Conservation (phyloP, 2,113 vertebrate genomes). For the Capricornis sumatraensis region DNA sequence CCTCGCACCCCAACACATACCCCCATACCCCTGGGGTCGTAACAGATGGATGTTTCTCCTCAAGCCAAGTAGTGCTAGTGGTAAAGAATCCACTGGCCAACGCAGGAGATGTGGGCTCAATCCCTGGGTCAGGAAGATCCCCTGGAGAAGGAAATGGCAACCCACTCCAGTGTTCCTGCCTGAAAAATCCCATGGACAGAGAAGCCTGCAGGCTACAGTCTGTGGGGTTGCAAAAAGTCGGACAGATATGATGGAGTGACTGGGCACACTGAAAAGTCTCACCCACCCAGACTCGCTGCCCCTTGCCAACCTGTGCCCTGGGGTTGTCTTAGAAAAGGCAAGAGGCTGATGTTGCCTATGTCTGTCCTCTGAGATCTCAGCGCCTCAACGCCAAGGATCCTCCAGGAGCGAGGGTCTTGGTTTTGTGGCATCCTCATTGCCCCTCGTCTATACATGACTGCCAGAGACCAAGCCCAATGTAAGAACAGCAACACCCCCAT, state of each 20-base stretch:
- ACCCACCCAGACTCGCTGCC: rapidly evolving
- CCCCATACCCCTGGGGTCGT: not conserved
- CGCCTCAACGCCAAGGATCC: not conserved
- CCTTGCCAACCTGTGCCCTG: rapidly evolving
- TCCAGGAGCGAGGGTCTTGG: not conserved
- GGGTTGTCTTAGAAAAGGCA: not conserved
- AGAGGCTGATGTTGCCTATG: rapidly evolving
- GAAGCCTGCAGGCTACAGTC: not conserved
- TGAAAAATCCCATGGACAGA: not conserved
- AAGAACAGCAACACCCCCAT: too few species aligned
- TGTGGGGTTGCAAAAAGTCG: not conserved
- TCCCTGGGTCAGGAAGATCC: not conserved
- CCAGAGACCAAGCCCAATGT: not conserved
- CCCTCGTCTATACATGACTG: not conserved
- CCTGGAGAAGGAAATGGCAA: not conserved
- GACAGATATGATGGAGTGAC: not conserved
- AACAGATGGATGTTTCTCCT: too few species aligned
- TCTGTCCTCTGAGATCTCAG: not conserved
- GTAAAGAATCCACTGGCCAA: not conserved
- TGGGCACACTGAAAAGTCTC: not conserved
- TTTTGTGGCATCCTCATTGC: not conserved
- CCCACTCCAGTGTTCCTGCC: not conserved
- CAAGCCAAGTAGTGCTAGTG: not conserved
- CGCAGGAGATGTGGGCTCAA: not conserved
- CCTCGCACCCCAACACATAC: not conserved